phyloP scores from a whole-genome alignment of 2,113 vertebrate genomes.

The Azemiops feae region DNA sequence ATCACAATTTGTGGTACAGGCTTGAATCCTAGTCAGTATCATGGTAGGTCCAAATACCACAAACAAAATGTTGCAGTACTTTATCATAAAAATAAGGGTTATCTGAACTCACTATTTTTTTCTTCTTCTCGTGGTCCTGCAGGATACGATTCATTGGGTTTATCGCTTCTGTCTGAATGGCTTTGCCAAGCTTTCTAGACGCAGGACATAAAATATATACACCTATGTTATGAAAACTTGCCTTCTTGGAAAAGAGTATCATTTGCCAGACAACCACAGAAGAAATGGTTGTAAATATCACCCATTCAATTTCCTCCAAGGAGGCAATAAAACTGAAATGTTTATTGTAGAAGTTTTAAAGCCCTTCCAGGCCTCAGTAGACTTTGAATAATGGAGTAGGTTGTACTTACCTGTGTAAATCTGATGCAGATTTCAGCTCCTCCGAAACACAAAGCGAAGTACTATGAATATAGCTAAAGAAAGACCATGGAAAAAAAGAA shows the following conservation, averaged over 20 bases:
- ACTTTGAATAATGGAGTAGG: conserved; percentile 16
- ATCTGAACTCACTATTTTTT: conserved; percentile 72
- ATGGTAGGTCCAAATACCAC: conserved; percentile 8
- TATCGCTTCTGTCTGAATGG: conserved; percentile 81
- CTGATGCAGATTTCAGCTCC: conserved; percentile 81
- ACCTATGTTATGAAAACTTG: conserved; percentile 37
- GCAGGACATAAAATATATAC: conserved; percentile 53
- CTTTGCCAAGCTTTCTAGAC: conserved; percentile 78
- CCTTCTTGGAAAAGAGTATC: conserved; percentile 32
- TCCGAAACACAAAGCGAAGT: conserved; percentile 81
- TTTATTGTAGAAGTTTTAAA: conserved; percentile 27
- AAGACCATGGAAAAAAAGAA: not conserved
- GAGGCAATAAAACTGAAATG: conserved; percentile 24
- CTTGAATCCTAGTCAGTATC: not conserved
- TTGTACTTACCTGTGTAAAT: conserved; percentile 78
- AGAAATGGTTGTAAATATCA: conserved; percentile 14
- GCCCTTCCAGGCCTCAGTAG: not conserved
- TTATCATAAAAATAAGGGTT: conserved; percentile 26
- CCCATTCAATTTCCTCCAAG: not conserved
- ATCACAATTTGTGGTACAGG: not conserved
- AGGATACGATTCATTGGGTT: conserved; percentile 75
- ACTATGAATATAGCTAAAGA: conserved; percentile 74
- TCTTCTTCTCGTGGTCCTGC: conserved; percentile 80
- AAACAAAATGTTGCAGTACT: not conserved
- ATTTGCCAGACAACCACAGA: conserved; percentile 36